phyloP scores from a whole-genome alignment of 2,888 invertebrate genomes.

The Andrena hattorfiana region DNA sequence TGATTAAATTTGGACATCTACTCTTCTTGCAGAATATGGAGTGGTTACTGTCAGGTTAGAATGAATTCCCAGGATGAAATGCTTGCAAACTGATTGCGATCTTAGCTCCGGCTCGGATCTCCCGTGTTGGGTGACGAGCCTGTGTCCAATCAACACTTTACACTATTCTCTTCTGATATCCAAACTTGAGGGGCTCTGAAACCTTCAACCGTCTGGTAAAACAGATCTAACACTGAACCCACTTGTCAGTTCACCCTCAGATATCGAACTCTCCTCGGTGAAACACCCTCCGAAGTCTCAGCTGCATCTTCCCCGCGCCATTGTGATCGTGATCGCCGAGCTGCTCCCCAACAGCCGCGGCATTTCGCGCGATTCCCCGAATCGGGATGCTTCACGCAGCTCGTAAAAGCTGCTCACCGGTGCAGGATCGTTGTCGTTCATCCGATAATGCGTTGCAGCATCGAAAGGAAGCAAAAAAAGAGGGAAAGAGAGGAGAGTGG shows the following conservation, averaged over 20 bases:
- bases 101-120: background rate
- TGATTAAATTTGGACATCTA: slow-evolving; percentile 20
- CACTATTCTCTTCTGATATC: too few relatives aligned
- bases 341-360: background rate
- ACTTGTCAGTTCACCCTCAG: too few relatives aligned
- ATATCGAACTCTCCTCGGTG: too few relatives aligned
- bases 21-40: slow-evolving; percentile 3
- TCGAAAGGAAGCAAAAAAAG: background rate
- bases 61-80: background rate
- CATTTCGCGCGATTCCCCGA: slow-evolving; percentile 1
- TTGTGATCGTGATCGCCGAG: too few relatives aligned
- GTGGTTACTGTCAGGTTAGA: slow-evolving; percentile 2
- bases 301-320: too few relatives aligned
- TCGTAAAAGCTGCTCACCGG: slow-evolving; percentile 9
- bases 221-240: too few relatives aligned
- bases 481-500: slow-evolving; percentile 9
- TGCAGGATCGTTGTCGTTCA: background rate
- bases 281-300: too few relatives aligned
- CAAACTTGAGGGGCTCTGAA: too few relatives aligned
- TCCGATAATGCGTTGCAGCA: background rate
- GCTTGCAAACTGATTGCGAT: background rate
- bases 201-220: too few relatives aligned
- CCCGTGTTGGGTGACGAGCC: background rate
- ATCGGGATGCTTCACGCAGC: background rate
- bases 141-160: too few relatives aligned